Percentiles rank a stretch among this genome's conserved stretches.
These are phyloP conservation scores for Imbricaverruca yamaguchii DNA, from an alignment of 2,888 invertebrate species.

Conservation along the genomic window DNA sequence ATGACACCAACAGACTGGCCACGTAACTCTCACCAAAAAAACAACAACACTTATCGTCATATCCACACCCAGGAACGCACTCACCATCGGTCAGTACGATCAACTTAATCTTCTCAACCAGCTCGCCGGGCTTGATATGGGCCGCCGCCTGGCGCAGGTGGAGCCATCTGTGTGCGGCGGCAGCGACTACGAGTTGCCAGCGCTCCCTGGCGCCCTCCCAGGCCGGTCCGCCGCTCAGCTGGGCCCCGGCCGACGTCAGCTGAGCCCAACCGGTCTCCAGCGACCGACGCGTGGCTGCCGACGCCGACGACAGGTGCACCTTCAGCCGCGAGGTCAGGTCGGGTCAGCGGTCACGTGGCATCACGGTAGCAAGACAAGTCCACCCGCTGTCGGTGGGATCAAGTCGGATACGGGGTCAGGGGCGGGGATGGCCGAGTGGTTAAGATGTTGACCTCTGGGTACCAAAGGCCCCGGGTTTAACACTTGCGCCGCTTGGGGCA, in stretches of 20 bases:
- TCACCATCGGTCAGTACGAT: neutral
- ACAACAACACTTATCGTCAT: neutral
- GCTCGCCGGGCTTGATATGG: neutral
- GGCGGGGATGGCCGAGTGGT: no score
- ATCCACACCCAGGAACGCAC: neutral
- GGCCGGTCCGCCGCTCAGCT: neutral
- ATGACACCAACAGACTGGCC: neutral
- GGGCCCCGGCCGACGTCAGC: neutral
- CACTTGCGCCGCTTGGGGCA: no score
- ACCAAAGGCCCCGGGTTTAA: no score
- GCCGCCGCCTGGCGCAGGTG: neutral
- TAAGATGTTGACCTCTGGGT: no score
- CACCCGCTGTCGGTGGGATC: no score
- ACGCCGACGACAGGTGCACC: neutral
- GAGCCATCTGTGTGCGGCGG: neutral
- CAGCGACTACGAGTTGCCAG: neutral
- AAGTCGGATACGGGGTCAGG: no score
- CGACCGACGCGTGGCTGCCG: neutral
- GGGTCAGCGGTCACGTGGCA: no score
- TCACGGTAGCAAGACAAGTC: no score
- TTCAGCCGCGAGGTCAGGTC: no score
- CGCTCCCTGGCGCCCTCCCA: neutral
- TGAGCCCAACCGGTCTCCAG: neutral
- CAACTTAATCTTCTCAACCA: neutral
- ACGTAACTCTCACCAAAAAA: no score